Evolutionary conservation across 2,113 vertebrate species (phyloP).

Genomic region (Leucopsar rothschildi): DNA sequence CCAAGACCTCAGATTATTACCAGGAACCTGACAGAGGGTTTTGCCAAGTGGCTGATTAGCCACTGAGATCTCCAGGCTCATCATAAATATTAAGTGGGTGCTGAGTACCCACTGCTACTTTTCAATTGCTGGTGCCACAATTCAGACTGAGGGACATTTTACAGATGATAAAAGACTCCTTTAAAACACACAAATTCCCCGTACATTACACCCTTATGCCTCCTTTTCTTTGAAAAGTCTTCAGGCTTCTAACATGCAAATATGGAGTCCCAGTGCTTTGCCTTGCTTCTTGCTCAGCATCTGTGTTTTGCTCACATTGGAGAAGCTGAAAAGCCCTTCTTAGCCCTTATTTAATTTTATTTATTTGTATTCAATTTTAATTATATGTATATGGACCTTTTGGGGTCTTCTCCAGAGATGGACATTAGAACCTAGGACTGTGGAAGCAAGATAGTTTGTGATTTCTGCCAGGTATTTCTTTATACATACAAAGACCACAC

Average conservation of each 20-base stretch:
- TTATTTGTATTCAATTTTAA: not conserved
- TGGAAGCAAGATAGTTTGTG: not conserved
- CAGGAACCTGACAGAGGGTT: not conserved
- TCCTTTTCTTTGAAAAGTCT: not conserved
- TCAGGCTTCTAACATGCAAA: fast-evolving
- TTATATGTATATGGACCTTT: not conserved
- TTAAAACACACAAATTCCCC: not conserved
- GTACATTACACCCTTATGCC: not conserved
- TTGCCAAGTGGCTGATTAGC: not conserved
- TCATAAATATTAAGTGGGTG: not conserved
- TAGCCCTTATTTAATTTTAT: not conserved
- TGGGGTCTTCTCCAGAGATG: not conserved
- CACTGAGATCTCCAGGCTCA: not conserved
- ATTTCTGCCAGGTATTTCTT: not conserved
- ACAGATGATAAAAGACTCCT: not conserved
- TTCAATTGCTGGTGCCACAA: not conserved
- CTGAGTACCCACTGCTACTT: not conserved
- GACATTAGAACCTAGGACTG: not conserved
- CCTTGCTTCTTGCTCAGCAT: not conserved
- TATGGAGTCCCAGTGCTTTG: fast-evolving
- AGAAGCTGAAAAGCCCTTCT: not conserved
- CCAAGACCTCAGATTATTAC: not conserved
- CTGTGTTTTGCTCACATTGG: not conserved
- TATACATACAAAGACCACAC: not conserved
- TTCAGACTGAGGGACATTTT: not conserved